Conservation (phyloP, 2,888 invertebrate species). For the Eustalomyia histrio region DNA sequence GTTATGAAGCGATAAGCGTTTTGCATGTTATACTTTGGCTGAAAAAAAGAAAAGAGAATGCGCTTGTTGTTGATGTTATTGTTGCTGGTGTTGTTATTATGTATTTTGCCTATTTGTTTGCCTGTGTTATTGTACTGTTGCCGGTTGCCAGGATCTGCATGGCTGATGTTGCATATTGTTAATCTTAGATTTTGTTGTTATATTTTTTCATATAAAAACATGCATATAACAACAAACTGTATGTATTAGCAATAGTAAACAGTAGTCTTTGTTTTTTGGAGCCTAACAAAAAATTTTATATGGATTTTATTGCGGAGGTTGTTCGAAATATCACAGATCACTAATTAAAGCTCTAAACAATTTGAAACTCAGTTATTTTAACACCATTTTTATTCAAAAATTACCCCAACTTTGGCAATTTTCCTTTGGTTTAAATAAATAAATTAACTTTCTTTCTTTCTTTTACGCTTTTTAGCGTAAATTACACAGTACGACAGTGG, state of each 20-base stretch:
- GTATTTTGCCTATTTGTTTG: neutral
- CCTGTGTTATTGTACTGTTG: neutral
- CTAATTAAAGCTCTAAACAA: no score
- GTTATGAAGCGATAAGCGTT: conserved; percentile 41
- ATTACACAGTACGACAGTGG: no score
- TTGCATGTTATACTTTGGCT: conserved; percentile 15
- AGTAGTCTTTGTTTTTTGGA: neutral
- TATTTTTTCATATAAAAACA: neutral
- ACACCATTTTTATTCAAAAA: no score
- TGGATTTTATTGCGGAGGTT: neutral
- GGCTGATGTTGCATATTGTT: conserved; percentile 4
- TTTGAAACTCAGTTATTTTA: no score
- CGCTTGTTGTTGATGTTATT: neutral
- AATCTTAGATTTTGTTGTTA: neutral
- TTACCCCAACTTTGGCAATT: no score
- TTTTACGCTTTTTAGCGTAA: no score
- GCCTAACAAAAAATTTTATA: neutral
- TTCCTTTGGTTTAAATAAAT: no score
- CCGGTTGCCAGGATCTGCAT: neutral
- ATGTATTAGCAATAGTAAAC: neutral
- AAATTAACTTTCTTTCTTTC: no score
- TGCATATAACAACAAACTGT: neutral
- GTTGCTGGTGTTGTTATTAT: neutral
- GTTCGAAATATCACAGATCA: no score
- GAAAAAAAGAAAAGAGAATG: neutral